Conservation (phyloP, 2,888 invertebrate genomes). For the Hemistola chrysoprasaria region DNA sequence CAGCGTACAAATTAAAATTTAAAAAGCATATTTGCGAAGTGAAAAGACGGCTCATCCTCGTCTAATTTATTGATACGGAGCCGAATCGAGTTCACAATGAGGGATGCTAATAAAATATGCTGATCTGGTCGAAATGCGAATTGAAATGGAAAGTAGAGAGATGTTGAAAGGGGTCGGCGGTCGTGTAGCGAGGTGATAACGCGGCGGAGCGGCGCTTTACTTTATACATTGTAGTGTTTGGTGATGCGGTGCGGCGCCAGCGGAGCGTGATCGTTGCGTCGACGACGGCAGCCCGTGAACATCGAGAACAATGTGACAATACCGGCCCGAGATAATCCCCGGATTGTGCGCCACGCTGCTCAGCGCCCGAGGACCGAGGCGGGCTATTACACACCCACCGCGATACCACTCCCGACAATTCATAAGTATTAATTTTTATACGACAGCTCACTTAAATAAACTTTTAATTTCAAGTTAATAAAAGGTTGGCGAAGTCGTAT, state of each 20-base stretch:
- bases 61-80: constrained; percentile 59
- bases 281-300: constrained; percentile 37
- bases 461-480: constrained; percentile 2
- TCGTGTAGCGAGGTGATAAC: constrained; percentile 66
- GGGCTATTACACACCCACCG: constrained; percentile 45
- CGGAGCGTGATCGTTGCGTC: constrained; percentile 52
- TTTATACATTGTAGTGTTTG: too few species aligned
- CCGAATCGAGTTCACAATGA: constrained; percentile 57
- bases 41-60: constrained; percentile 45
- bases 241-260: constrained; percentile 35
- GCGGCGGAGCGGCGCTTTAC: constrained; percentile 26
- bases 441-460: constrained; percentile 7
- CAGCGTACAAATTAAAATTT: constrained; percentile 19
- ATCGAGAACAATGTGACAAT: constrained; percentile 59
- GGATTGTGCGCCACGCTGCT: constrained; percentile 56
- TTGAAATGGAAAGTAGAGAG: constrained; percentile 64
- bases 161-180: constrained; percentile 62
- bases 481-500: too few species aligned
- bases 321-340: constrained; percentile 64
- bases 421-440: constrained; percentile 20
- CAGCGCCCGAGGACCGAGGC: too few species aligned
- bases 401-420: constrained; percentile 35
- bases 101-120: constrained; percentile 63
- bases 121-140: constrained; percentile 50
- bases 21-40: constrained; percentile 21